Percentiles rank a stretch among this genome's conserved stretches.
Evolutionary conservation across 2,888 invertebrate genomes (phyloP).

Genomic region (Copidosoma aretas): DNA sequence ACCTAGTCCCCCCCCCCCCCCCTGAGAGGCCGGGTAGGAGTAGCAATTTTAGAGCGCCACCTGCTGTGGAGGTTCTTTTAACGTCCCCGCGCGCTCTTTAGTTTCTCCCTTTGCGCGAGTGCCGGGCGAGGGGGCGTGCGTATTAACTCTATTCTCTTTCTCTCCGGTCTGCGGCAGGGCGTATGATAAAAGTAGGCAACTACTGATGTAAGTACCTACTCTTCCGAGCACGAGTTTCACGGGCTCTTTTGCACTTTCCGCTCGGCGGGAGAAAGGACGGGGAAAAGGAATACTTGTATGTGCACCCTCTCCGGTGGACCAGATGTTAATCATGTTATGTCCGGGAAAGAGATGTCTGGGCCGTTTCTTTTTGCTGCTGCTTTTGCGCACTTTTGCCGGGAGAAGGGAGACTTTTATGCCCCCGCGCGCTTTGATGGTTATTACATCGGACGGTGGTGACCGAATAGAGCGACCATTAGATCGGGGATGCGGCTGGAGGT

Average conservation of each 20-base stretch:
- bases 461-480: no score
- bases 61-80: slow-evolving; percentile 32
- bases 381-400: no score
- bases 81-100: slow-evolving; percentile 8
- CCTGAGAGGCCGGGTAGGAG: not conserved
- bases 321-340: not conserved
- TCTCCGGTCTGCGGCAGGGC: not conserved
- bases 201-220: slow-evolving; percentile 23
- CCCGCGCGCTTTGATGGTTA: no score
- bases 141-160: not conserved
- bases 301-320: not conserved
- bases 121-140: no score
- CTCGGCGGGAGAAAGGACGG: not conserved
- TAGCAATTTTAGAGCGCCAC: slow-evolving; percentile 31
- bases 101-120: not conserved
- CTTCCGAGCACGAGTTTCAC: not conserved
- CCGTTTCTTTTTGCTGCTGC: not conserved
- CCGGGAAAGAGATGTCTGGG: not conserved
- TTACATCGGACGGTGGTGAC: no score
- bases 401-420: no score
- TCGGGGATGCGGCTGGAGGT: no score
- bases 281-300: no score
- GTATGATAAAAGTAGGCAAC: slow-evolving; percentile 18
- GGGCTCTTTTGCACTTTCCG: not conserved
- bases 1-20: no score